Percentiles rank a stretch among this genome's conserved stretches.
phyloP scores from a whole-genome alignment of 2,888 invertebrate species.

The Altica lythri region DNA sequence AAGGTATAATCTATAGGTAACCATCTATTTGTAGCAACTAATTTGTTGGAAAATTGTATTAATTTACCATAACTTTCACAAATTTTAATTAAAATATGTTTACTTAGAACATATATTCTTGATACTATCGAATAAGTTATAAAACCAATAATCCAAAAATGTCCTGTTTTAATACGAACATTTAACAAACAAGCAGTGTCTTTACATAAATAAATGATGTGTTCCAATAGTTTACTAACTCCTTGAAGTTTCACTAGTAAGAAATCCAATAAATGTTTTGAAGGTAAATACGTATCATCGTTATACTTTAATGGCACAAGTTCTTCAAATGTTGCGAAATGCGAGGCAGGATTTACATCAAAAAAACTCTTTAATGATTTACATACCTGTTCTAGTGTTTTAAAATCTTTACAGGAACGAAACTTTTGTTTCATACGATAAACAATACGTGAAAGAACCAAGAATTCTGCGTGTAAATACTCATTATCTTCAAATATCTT shows the following conservation, averaged over 20 bases:
- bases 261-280: slow-evolving; percentile 58
- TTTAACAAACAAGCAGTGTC: slow-evolving; percentile 52
- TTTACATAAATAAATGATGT: slow-evolving; percentile 53
- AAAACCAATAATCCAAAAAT: slow-evolving; percentile 57
- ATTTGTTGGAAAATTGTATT: slow-evolving; percentile 46
- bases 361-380: slow-evolving; percentile 56
- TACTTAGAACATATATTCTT: slow-evolving; percentile 56
- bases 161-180: slow-evolving; percentile 54
- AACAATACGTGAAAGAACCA: slow-evolving; percentile 48
- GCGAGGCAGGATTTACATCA: slow-evolving; percentile 48
- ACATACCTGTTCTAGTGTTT: slow-evolving; percentile 57
- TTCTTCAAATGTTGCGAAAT: slow-evolving; percentile 43
- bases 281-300: slow-evolving; percentile 51
- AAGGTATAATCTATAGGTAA: slow-evolving; percentile 53
- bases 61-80: slow-evolving; percentile 57
- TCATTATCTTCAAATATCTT: slow-evolving; percentile 45
- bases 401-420: slow-evolving; percentile 59
- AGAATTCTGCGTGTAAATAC: slow-evolving; percentile 54
- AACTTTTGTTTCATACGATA: slow-evolving; percentile 58
- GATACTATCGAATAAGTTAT: slow-evolving; percentile 56
- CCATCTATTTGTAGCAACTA: slow-evolving; percentile 54
- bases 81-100: slow-evolving; percentile 50
- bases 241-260: slow-evolving; percentile 59
- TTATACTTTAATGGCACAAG: slow-evolving; percentile 35
- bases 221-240: slow-evolving; percentile 55